Evolutionary conservation across 2,797 vertebrate genomes (phyloP), one percentile per base, ranked within the genome.

Genomic region (Pipistrellus pygmaeus): DNA sequence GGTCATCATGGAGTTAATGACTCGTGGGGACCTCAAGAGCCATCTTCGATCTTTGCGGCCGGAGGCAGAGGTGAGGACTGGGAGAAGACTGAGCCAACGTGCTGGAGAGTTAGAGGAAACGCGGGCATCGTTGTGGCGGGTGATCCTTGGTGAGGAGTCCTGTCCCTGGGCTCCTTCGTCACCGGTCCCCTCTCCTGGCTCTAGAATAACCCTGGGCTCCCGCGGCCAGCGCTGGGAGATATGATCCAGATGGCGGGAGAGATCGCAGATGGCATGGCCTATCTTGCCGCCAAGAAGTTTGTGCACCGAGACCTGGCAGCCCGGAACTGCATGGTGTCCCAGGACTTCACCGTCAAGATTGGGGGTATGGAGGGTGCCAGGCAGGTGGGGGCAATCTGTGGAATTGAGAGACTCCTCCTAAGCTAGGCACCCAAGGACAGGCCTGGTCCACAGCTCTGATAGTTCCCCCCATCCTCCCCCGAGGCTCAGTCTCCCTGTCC

Each of bases 1-100:
- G 95, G 98, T 99, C 95, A 98, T 99, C 97, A 99, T 99, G 98
- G 98, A 99, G 90, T 97, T 99, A 87, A 99, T 99, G 98, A 98
- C 98, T 0, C 98, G 96, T 0, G 98, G 98, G 1, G 98, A 99
- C 90, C 97, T 99, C 92, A 99, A 99, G 95, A 99, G 98, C 84
- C 98, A 98, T 93, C 97, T 99, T 76, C 98, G 98, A 15, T 99
- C 98, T 0, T 96, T 98, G 80, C 84, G 98, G 20, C 98, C 98
- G 0, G 98, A 98, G 0, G 98, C 98, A 0, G 98, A 99, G 98
- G 98, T 98, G 97, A 93, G 98, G 66, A 66, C 18, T 10, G 57
- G 72, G 62, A 91, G 62, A 91, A 73, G 60, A 64, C 44, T 51
- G 89, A 72, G 23, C n/a, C 35, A 15, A 32, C 10, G 68, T 21